phyloP scores from a whole-genome alignment of 2,888 invertebrate species.

The Hemistola chrysoprasaria region DNA sequence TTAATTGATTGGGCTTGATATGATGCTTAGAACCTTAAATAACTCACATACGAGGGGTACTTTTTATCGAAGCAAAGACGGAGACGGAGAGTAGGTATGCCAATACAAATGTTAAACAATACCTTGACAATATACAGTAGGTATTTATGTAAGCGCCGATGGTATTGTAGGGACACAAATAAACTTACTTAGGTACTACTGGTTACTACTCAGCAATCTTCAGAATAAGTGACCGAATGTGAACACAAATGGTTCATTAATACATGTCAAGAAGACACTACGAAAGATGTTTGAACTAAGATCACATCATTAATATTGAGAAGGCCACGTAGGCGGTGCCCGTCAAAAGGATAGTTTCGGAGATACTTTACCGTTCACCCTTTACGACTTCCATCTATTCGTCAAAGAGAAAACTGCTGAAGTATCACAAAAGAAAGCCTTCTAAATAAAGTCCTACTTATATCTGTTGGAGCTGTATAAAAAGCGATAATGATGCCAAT shows the following conservation, averaged over 20 bases:
- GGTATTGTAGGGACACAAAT: too few species aligned
- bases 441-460: slow-evolving; percentile 31
- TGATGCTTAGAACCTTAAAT: too few species aligned
- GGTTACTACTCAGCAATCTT: slow-evolving; percentile 29
- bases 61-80: too few species aligned
- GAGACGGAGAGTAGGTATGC: too few species aligned
- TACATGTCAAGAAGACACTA: slow-evolving; percentile 69
- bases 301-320: slow-evolving; percentile 81
- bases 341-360: slow-evolving; percentile 68
- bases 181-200: slow-evolving; percentile 31
- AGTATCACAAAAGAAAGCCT: slow-evolving; percentile 44
- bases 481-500: slow-evolving; percentile 40
- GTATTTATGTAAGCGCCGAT: too few species aligned
- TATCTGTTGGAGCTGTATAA: slow-evolving; percentile 4
- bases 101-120: too few species aligned
- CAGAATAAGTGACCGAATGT: slow-evolving; percentile 57
- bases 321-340: slow-evolving; percentile 68
- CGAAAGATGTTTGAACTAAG: slow-evolving; percentile 72
- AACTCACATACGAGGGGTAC: too few species aligned
- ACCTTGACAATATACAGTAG: too few species aligned
- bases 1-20: too few species aligned
- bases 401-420: slow-evolving; percentile 53
- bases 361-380: slow-evolving; percentile 65
- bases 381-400: slow-evolving; percentile 71
- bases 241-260: slow-evolving; percentile 74